A percentile compares a stretch with the other conserved stretches of the same genome.
These are phyloP conservation scores for Vandiemenella viatica DNA, from an alignment of 2,888 invertebrate genomes.

Conservation along the genomic window DNA sequence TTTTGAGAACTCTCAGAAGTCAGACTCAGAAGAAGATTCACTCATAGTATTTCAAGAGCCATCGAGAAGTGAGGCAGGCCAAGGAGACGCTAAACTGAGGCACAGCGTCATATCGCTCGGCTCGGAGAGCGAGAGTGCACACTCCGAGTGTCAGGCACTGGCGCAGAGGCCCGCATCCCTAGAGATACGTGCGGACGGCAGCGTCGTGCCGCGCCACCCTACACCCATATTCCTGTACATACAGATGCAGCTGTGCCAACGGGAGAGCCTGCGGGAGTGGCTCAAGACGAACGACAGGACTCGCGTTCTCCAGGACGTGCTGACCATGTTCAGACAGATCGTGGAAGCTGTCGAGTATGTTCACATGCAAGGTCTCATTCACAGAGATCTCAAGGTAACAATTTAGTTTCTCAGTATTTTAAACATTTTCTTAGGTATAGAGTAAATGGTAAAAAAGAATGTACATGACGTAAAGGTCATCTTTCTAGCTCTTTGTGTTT, in stretches of 20 bases:
- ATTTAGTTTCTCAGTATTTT: background rate
- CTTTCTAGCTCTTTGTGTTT: too few species aligned
- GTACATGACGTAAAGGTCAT: background rate
- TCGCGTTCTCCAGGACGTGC: constrained; percentile 31
- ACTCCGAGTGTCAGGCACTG: too few species aligned
- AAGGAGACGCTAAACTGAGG: too few species aligned
- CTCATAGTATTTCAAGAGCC: too few species aligned
- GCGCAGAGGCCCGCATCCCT: constrained; percentile 29
- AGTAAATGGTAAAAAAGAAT: background rate
- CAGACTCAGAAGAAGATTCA: too few species aligned
- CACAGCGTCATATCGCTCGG: too few species aligned
- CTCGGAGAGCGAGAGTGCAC: too few species aligned
- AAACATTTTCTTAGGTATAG: background rate
- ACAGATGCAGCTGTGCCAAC: constrained; percentile 91
- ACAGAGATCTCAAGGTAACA: constrained; percentile 81
- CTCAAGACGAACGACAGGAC: constrained; percentile 38
- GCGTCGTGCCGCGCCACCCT: constrained; percentile 16
- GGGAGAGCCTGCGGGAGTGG: constrained; percentile 86
- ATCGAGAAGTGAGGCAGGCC: too few species aligned
- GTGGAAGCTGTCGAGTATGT: constrained; percentile 91
- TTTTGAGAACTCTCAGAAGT: constrained; percentile 34
- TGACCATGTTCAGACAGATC: constrained; percentile 74
- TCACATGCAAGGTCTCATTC: constrained; percentile 82
- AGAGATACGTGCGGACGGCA: constrained; percentile 22
- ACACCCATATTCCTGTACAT: constrained; percentile 71